These are phyloP conservation scores for Sinelater perroti DNA, from an alignment of 2,888 invertebrate species.

Conservation along the genomic window DNA sequence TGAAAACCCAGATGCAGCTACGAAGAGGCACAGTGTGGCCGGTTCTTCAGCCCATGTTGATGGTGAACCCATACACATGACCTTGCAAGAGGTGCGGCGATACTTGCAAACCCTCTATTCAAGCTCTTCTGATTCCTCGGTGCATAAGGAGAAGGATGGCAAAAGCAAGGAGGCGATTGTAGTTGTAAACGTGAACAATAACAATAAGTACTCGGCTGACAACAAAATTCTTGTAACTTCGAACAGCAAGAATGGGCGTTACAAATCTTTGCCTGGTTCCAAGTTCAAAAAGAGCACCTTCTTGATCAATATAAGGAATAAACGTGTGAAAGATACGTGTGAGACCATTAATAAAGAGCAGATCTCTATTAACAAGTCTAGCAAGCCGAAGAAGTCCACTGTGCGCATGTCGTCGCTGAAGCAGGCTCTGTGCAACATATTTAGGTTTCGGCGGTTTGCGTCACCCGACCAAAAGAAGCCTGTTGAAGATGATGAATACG, in stretches of 20 bases:
- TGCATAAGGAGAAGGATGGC: slow-evolving; percentile 60
- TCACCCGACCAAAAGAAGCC: slow-evolving; percentile 57
- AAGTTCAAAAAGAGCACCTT: slow-evolving; percentile 64
- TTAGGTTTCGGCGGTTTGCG: slow-evolving; percentile 71
- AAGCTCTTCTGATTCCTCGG: slow-evolving; percentile 74
- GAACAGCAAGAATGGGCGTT: slow-evolving; percentile 21
- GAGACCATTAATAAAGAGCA: slow-evolving; percentile 62
- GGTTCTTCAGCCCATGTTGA: slow-evolving; percentile 70
- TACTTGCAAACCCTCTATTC: slow-evolving; percentile 85
- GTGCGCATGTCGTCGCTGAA: slow-evolving; percentile 77
- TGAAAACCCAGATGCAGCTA: slow-evolving; percentile 53
- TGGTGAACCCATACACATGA: slow-evolving; percentile 83
- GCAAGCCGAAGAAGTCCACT: slow-evolving; percentile 70
- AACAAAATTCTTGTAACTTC: slow-evolving; percentile 23
- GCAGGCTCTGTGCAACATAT: slow-evolving; percentile 86
- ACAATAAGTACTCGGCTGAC: slow-evolving; percentile 55
- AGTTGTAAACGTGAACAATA: slow-evolving; percentile 56
- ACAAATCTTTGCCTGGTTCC: slow-evolving; percentile 3
- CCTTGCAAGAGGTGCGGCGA: slow-evolving; percentile 83
- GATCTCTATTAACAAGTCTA: slow-evolving; percentile 54
- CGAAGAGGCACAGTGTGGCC: slow-evolving; percentile 73
- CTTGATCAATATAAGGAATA: slow-evolving; percentile 70
- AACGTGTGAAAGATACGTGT: slow-evolving; percentile 63
- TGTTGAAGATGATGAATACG: slow-evolving; percentile 33
- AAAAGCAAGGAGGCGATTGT: slow-evolving; percentile 45